A percentile compares a stretch with the other conserved stretches of the same genome.
These are phyloP conservation scores for Hemibagrus guttatus DNA, from an alignment of 2,797 vertebrate species.

Conservation along the genomic window DNA sequence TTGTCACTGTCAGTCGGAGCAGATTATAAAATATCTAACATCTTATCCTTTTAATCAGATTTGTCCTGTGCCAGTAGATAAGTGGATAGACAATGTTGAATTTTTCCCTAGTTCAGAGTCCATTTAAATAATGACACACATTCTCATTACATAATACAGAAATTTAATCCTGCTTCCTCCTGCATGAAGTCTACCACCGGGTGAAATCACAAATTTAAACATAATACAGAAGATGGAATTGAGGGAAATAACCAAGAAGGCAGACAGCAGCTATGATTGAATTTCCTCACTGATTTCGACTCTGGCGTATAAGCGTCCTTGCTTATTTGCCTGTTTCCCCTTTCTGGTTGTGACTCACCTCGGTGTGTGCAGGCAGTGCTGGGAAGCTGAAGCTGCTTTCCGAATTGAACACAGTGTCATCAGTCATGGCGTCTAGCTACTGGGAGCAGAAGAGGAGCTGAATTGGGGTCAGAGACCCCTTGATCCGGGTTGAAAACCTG, in stretches of 20 bases:
- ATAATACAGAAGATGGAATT: neutral
- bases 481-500: neutral
- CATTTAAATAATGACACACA: conserved; percentile 38
- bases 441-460: conserved; percentile 28
- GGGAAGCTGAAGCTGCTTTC: conserved; percentile 46
- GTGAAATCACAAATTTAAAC: conserved; percentile 29
- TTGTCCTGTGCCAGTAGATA: conserved; percentile 35
- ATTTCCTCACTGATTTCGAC: neutral
- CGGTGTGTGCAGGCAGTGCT: conserved; percentile 46
- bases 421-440: conserved; percentile 28
- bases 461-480: conserved; percentile 56
- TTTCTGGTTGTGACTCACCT: conserved; percentile 62
- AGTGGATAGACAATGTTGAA: conserved; percentile 23
- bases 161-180: neutral
- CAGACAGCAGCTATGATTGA: neutral
- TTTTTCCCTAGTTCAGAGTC: conserved; percentile 59
- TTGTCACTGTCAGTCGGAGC: neutral
- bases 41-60: conserved; percentile 25
- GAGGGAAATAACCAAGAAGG: neutral
- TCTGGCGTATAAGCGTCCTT: neutral
- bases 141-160: conserved; percentile 47
- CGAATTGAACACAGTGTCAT: conserved; percentile 59
- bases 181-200: neutral
- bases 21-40: neutral
- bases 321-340: neutral